A percentile compares a stretch with the other conserved stretches of the same genome.
Conservation (phyloP, 2,888 invertebrate genomes). For the Dynastes tityus region DNA sequence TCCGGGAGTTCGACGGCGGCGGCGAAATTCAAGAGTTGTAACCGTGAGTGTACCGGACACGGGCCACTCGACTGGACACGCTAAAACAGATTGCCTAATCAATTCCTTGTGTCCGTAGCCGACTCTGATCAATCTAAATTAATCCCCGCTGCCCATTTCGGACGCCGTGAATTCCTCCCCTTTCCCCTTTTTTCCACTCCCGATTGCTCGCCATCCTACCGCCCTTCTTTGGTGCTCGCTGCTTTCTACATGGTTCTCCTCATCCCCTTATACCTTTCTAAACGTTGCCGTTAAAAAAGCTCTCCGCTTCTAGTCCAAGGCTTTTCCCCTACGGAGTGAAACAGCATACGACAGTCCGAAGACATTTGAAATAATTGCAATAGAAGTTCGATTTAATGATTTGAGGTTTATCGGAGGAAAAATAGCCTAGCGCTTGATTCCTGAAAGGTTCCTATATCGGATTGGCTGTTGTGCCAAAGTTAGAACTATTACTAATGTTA, state of each 20-base stretch:
- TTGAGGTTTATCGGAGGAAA: slow-evolving; percentile 44
- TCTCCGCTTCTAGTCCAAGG: slow-evolving; percentile 46
- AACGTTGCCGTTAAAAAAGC: slow-evolving; percentile 68
- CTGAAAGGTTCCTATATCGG: slow-evolving; percentile 16
- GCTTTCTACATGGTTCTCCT: not conserved
- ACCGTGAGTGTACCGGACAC: slow-evolving; percentile 66
- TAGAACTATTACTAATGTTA: not conserved
- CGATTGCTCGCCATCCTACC: slow-evolving; percentile 42
- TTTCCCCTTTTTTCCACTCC: slow-evolving; percentile 55
- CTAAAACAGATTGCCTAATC: slow-evolving; percentile 73
- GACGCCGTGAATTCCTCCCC: slow-evolving; percentile 56
- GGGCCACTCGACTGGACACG: slow-evolving; percentile 71
- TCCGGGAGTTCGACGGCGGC: slow-evolving; percentile 25
- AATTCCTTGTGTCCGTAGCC: slow-evolving; percentile 71
- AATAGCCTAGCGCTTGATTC: not conserved
- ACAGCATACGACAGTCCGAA: slow-evolving; percentile 40
- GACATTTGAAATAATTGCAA: slow-evolving; percentile 53
- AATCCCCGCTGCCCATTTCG: slow-evolving; percentile 68
- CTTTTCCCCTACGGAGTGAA: slow-evolving; percentile 40
- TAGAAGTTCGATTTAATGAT: slow-evolving; percentile 46
- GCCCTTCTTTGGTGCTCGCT: not conserved
- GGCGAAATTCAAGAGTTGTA: slow-evolving; percentile 52
- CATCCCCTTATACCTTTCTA: slow-evolving; percentile 59
- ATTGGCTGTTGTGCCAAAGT: slow-evolving; percentile 14
- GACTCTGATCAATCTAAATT: slow-evolving; percentile 73